Base-by-base conservation (phyloP, 2,113 vertebrate species). In the Triplophysa dalaica region DNA sequence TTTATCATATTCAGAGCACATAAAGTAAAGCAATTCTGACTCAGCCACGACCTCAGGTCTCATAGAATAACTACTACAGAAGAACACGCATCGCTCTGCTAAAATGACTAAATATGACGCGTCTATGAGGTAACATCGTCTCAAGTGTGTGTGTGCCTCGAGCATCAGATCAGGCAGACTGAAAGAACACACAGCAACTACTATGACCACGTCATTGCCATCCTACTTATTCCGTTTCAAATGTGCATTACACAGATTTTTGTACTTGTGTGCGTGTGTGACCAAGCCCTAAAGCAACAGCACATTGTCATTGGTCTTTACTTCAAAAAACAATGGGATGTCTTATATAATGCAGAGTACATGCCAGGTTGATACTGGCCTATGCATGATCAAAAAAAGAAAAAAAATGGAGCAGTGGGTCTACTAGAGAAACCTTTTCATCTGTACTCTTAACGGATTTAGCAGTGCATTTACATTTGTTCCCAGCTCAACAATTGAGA, bases 271-370 rank as follows among this genome's bases (percentile, higher is more conserved):
- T 66, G 24, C 67, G 2, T 79, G 56, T 45, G 16, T 8, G 41
- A 75, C 77, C 56, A 64, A 65, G 52, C 62, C 63, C 77, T 64
- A 21, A 21, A 63, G 52, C 77, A 75, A 63, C 60, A 69, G 65
- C 67, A 77, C 61, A 78, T 56, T 60, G 19, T 81, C 82, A 80
- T 89, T 75, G 50, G 77, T 65, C 81, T 81, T 85, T 84, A 85
- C 81, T 79, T 82, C 82, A 64, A 83, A 24, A 86, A 88, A 85
- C 87, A 74, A 82, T 70, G 75, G 58, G 75, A 84, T 75, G 86
- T 81, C 85, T 91, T 90, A 83, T 86, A 86, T 88, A 91, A 91
- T 21, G 82, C 83, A 69, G 85, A 82, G 89, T 88, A 52, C 50
- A 52, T 90, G 88, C 85, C 86, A 87, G 88, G 86, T 88, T 82